A percentile compares a stretch with the other conserved stretches of the same genome.
Evolutionary conservation across 2,888 invertebrate genomes (phyloP).

Genomic region (Ectemnius continuus): DNA sequence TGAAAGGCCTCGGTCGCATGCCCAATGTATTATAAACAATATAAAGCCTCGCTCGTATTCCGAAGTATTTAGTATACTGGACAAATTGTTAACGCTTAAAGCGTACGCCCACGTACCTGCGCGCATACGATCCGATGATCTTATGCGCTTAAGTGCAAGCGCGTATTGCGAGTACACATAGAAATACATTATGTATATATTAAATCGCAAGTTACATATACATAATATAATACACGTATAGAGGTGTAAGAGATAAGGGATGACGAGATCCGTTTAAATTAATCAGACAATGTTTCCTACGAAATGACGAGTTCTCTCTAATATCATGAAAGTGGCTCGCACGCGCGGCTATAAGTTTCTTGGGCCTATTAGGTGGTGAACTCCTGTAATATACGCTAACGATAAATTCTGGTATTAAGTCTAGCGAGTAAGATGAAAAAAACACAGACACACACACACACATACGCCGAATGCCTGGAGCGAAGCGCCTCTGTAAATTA

Average conservation of each 20-base stretch:
- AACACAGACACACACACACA: too few relatives aligned
- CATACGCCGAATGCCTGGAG: too few relatives aligned
- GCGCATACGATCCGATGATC: too few relatives aligned
- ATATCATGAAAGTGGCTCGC: slow-evolving; percentile 60
- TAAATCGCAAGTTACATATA: not conserved
- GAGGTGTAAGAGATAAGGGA: not conserved
- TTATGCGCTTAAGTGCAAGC: too few relatives aligned
- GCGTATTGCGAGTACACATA: slow-evolving; percentile 10
- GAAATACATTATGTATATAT: slow-evolving; percentile 2
- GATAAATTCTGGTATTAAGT: slow-evolving; percentile 29
- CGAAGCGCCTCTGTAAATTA: too few relatives aligned
- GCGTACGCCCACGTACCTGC: not conserved
- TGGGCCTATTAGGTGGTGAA: slow-evolving; percentile 60
- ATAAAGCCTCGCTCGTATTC: slow-evolving; percentile 74
- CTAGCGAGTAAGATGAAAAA: slow-evolving; percentile 14
- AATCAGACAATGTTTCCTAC: slow-evolving; percentile 62
- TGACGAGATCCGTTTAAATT: slow-evolving; percentile 56
- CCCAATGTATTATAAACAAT: slow-evolving; percentile 35
- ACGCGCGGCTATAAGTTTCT: slow-evolving; percentile 55
- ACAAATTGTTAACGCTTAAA: slow-evolving; percentile 62
- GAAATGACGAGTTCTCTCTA: slow-evolving; percentile 55
- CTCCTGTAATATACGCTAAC: slow-evolving; percentile 43
- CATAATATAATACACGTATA: slow-evolving; percentile 16
- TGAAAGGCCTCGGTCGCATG: slow-evolving; percentile 21
- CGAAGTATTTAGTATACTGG: slow-evolving; percentile 68